Base-by-base conservation (phyloP, 2,888 invertebrate species). In the Plagiodera versicolora region DNA sequence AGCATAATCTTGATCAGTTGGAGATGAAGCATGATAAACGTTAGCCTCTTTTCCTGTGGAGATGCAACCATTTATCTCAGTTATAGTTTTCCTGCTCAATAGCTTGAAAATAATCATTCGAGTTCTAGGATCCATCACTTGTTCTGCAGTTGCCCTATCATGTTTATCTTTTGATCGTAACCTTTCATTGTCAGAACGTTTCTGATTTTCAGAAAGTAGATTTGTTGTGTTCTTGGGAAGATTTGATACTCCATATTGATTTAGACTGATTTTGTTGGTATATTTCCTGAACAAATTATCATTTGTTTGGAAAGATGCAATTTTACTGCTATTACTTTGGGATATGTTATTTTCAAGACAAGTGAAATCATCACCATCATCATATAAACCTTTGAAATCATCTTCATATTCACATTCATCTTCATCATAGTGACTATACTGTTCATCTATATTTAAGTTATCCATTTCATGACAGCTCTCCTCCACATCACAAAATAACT, bases 21-120 rank as follows among this genome's bases (percentile, higher is more conserved):
- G 87, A 2, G 88, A 65, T 2, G 87, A 88, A 0, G 97, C 97
- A 80, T 98, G 95, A 79, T 98, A 99, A 0, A 99, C 98, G 81
- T 99, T 99, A 0, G 99, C 99, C 81, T 99, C 99, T 83, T 98
- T 92, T 1, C 97, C 99, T 0, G 98, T 99, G 1, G 98, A 98
- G 72, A 99, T 95, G 74, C 98, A 99, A 0, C 99, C 99, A 77
- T 98, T 94, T 54, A 99, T 91, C 79, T 93, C 90, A 61, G 87
- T 83, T 50, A 99, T 92, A 5, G 92, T 82, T 0, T 91, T 91
- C 68, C 90, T 86, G 77, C 92, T 95, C 0, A 99, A 80, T 58
- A 99, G 80, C 81, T 98, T 97, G 77, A 95, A 98, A 10, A 99
- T 81, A 65, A 99, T 98, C 89, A 97, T 94, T 74, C 94, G 85